Conservation (phyloP, 1,140 invertebrate species). For the Cepaea nemoralis region DNA sequence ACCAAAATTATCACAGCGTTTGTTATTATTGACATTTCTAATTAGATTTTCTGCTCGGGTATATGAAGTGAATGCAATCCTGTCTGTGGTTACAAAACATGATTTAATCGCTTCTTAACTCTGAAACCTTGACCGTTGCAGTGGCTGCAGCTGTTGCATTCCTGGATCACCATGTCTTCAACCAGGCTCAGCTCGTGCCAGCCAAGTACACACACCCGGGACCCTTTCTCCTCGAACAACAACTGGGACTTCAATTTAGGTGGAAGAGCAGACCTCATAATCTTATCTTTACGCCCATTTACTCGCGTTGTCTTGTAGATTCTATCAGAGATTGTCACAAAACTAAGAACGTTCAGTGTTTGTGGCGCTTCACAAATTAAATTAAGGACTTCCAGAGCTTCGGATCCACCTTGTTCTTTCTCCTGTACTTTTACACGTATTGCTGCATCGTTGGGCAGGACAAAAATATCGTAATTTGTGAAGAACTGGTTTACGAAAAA, state of each 20-base stretch:
- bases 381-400: background rate
- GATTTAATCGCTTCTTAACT: background rate
- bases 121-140: background rate
- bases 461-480: conserved; percentile 2
- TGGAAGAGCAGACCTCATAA: background rate
- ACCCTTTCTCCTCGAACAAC: background rate
- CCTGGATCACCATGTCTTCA: background rate
- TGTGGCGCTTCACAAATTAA: background rate
- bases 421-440: background rate
- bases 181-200: background rate
- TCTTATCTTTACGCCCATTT: background rate
- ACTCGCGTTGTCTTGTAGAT: background rate
- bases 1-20: no score
- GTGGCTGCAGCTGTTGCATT: background rate
- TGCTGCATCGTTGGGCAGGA: background rate
- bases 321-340: background rate
- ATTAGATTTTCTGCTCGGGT: no score
- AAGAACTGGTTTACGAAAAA: conserved; percentile 18
- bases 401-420: background rate
- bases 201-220: background rate
- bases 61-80: no score
- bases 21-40: no score
- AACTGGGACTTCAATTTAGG: background rate
- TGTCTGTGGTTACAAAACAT: no score
- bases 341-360: background rate